Conservation (phyloP, 2,888 invertebrate genomes). For the Phalangium opilio region DNA sequence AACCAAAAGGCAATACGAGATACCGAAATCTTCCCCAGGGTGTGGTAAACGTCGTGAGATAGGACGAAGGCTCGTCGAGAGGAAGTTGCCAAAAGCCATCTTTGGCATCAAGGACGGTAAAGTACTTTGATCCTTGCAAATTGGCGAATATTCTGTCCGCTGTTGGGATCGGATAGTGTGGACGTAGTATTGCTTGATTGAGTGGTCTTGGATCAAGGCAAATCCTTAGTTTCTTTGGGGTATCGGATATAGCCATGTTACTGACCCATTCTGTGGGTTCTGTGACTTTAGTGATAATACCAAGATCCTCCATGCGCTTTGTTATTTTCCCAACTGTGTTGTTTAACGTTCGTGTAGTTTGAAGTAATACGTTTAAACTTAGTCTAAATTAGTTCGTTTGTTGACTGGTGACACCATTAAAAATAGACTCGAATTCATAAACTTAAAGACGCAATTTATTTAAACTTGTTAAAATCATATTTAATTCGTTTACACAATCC, state of each 20-base stretch:
- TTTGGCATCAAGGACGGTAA: slow-evolving; percentile 7
- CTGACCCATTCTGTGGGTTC: slow-evolving; percentile 2
- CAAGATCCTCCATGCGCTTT: slow-evolving; percentile 4
- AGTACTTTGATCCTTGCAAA: slow-evolving; percentile 3
- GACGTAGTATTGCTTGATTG: slow-evolving; percentile 5
- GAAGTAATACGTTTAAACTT: too few relatives aligned
- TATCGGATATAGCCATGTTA: slow-evolving; percentile 4
- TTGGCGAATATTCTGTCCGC: slow-evolving; percentile 1
- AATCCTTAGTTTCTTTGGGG: slow-evolving; percentile 4
- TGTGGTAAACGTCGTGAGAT: slow-evolving; percentile 6
- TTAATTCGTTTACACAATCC: too few relatives aligned
- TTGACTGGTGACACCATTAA: too few relatives aligned
- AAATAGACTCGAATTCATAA: too few relatives aligned
- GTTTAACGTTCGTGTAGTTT: too few relatives aligned
- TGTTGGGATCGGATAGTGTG: slow-evolving; percentile 7
- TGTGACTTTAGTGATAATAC: slow-evolving; percentile 2
- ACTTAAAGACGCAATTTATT: too few relatives aligned
- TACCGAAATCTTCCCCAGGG: slow-evolving; percentile 8
- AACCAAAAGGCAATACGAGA: slow-evolving; percentile 7
- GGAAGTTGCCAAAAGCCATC: slow-evolving; percentile 6
- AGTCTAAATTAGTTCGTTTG: too few relatives aligned
- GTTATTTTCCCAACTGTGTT: too few relatives aligned
- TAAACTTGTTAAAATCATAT: too few relatives aligned
- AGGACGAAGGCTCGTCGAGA: slow-evolving; percentile 1
- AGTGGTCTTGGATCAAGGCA: slow-evolving; percentile 8